Percentiles rank a stretch among this genome's conserved stretches.
Conservation (phyloP, 2,888 invertebrate species). For the Axea sp. region DNA sequence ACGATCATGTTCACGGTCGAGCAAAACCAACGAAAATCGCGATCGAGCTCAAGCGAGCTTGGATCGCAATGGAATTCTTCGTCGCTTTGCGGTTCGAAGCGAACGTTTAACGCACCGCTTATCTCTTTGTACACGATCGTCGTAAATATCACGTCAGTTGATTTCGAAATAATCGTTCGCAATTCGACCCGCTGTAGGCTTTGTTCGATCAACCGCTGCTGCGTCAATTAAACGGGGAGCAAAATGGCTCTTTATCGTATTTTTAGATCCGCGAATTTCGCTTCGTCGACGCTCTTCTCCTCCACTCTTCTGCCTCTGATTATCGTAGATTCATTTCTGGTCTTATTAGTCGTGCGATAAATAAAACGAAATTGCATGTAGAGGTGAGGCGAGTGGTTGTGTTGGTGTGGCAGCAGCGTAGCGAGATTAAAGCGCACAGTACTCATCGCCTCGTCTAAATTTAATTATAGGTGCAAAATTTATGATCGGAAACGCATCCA, state of each 20-base stretch:
- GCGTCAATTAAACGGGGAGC: constrained; percentile 65
- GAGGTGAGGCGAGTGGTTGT: too few species aligned
- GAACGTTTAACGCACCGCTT: constrained; percentile 23
- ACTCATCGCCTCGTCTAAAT: too few species aligned
- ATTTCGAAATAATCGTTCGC: constrained; percentile 56
- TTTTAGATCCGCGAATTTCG: constrained; percentile 66
- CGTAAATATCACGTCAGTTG: constrained; percentile 52
- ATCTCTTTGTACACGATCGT: constrained; percentile 46
- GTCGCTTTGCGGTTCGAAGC: constrained; percentile 23
- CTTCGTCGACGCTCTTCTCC: constrained; percentile 1
- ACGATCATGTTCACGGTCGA: too few species aligned
- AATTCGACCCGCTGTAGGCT: constrained; percentile 43
- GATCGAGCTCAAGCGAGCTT: not conserved
- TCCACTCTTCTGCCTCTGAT: not conserved
- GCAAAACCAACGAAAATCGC: not conserved
- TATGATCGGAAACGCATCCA: too few species aligned
- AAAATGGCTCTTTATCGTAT: constrained; percentile 69
- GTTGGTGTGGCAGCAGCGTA: too few species aligned
- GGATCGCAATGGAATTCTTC: constrained; percentile 19
- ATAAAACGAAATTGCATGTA: too few species aligned
- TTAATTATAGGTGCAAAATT: too few species aligned
- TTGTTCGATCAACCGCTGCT: constrained; percentile 43
- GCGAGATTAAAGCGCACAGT: too few species aligned
- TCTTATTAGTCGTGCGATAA: too few species aligned
- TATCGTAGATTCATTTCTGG: not conserved